Conservation (phyloP, 2,888 invertebrate species). For the Salticus scenicus region DNA sequence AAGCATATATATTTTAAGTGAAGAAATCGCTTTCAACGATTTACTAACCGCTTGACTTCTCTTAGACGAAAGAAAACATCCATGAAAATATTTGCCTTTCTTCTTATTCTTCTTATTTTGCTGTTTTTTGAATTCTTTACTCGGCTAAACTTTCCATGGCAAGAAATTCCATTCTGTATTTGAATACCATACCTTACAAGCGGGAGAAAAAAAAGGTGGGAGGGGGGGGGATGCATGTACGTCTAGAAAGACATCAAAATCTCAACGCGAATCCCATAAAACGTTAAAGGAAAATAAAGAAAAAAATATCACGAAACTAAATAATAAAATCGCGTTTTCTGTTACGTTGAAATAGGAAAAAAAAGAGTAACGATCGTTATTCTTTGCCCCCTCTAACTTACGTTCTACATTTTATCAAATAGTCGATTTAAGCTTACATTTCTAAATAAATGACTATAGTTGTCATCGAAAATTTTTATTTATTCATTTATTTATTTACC, state of each 20-base stretch:
- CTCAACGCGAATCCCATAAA: slow-evolving; percentile 14
- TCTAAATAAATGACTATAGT: slow-evolving; percentile 49
- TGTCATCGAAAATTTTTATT: slow-evolving; percentile 40
- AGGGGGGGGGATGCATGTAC: background rate
- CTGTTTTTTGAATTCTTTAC: background rate
- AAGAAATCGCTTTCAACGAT: background rate
- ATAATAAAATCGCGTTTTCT: slow-evolving; percentile 17
- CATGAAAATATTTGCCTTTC: background rate
- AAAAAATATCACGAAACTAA: slow-evolving; percentile 10
- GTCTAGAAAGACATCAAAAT: slow-evolving; percentile 10
- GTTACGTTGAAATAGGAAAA: slow-evolving; percentile 8
- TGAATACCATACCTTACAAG: slow-evolving; percentile 2
- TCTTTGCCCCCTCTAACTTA: slow-evolving; percentile 1
- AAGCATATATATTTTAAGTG: no score
- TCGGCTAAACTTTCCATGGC: background rate
- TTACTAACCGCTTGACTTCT: background rate
- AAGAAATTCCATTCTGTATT: slow-evolving; percentile 7
- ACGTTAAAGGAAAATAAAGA: slow-evolving; percentile 8
- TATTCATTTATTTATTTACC: slow-evolving; percentile 29
- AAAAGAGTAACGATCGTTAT: slow-evolving; percentile 29
- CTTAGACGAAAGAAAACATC: background rate
- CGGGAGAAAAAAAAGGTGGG: background rate
- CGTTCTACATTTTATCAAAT: background rate
- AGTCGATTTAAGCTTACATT: background rate
- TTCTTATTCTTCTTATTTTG: background rate